phyloP scores from a whole-genome alignment of 2,797 vertebrate genomes.

The Neosilurus mollespiculum region DNA sequence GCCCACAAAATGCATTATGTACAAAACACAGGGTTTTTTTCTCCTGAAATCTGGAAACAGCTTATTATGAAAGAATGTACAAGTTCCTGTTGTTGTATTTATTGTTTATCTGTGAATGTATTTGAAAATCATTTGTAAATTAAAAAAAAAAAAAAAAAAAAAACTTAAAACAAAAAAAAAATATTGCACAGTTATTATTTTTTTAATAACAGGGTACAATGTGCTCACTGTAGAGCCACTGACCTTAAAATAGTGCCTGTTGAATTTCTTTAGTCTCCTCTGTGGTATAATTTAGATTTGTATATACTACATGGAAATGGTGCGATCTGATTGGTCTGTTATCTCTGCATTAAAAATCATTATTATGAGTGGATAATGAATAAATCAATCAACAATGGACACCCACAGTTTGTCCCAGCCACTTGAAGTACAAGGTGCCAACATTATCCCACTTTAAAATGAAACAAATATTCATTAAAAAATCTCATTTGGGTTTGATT shows the following conservation, averaged over 20 bases:
- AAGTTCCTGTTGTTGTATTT: neutral
- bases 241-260: neutral
- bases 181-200: neutral
- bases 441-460: too few species aligned
- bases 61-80: neutral
- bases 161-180: neutral
- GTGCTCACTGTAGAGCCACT: neutral
- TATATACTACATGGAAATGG: too few species aligned
- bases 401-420: too few species aligned
- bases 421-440: too few species aligned
- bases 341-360: too few species aligned
- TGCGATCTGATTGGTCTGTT: too few species aligned
- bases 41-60: neutral
- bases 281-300: neutral
- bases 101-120: neutral
- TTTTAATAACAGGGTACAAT: neutral
- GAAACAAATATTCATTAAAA: too few species aligned
- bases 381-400: too few species aligned
- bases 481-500: too few species aligned
- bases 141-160: neutral
- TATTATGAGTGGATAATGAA: too few species aligned
- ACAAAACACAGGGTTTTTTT: neutral
- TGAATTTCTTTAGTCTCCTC: neutral
- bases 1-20: neutral
- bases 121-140: neutral